These are phyloP conservation scores for Passerculus sandwichensis DNA, from an alignment of 2,797 vertebrate genomes.

Conservation along the genomic window DNA sequence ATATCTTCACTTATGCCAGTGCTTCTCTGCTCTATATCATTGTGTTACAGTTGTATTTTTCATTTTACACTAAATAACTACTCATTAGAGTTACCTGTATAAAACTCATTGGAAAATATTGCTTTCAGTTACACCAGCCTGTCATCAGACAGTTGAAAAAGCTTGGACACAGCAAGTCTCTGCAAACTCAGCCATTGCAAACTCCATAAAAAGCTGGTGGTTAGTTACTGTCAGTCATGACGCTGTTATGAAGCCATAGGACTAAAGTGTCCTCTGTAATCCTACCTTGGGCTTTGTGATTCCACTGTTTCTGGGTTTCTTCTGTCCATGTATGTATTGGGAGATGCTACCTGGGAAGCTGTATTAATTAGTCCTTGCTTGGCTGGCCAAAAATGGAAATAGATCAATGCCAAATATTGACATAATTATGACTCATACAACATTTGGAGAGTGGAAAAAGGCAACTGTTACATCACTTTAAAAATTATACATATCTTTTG, in stretches of 20 bases:
- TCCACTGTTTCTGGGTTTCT: neutral
- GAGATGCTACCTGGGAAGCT: neutral
- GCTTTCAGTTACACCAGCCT: neutral
- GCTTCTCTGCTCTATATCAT: neutral
- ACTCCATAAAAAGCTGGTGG: neutral
- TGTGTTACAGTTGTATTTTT: neutral
- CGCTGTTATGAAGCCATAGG: too few species aligned
- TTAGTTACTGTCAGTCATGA: neutral
- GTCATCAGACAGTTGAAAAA: neutral
- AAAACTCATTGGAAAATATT: neutral
- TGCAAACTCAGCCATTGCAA: neutral
- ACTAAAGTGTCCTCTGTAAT: neutral
- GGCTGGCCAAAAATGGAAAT: neutral
- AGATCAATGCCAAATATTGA: neutral
- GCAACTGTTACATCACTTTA: neutral
- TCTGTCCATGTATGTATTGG: accelerated
- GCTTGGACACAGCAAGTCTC: neutral
- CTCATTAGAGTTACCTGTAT: neutral
- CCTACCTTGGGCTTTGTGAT: neutral
- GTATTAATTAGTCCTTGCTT: neutral
- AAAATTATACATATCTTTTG: neutral
- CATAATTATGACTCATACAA: neutral
- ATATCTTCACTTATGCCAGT: neutral
- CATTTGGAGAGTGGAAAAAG: neutral
- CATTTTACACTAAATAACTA: neutral